phyloP scores from a whole-genome alignment of 2,797 vertebrate species.

The Onychomys arenicola region DNA sequence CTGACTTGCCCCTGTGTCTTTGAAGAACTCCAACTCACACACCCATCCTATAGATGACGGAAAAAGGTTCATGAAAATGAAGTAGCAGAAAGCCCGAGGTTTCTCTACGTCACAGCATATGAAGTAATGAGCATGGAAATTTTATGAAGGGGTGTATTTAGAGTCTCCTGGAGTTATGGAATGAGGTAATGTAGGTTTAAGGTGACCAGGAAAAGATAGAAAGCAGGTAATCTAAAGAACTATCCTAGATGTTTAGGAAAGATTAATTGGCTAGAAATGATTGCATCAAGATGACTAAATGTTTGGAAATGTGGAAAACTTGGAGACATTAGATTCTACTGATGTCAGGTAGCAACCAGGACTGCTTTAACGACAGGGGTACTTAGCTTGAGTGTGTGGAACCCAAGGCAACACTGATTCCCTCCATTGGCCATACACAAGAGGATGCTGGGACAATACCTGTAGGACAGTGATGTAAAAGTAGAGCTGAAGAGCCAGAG shows the following conservation, averaged over 20 bases:
- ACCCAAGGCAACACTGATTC: background rate
- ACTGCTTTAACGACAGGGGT: background rate
- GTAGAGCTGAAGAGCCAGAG: background rate
- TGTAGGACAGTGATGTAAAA: fast-evolving
- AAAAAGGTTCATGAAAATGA: background rate
- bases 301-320: background rate
- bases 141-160: background rate
- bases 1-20: background rate
- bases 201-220: background rate
- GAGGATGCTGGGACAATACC: background rate
- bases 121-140: background rate
- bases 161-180: background rate
- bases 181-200: background rate
- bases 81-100: background rate
- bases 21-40: background rate
- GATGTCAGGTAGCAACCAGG: background rate
- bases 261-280: background rate
- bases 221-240: background rate
- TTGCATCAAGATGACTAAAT: background rate
- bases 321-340: background rate
- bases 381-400: background rate
- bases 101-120: background rate
- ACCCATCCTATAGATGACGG: background rate
- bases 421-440: background rate
- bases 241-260: background rate